Evolutionary conservation across 2,113 vertebrate genomes (phyloP).

Genomic region (Corythoichthys intestinalis): DNA sequence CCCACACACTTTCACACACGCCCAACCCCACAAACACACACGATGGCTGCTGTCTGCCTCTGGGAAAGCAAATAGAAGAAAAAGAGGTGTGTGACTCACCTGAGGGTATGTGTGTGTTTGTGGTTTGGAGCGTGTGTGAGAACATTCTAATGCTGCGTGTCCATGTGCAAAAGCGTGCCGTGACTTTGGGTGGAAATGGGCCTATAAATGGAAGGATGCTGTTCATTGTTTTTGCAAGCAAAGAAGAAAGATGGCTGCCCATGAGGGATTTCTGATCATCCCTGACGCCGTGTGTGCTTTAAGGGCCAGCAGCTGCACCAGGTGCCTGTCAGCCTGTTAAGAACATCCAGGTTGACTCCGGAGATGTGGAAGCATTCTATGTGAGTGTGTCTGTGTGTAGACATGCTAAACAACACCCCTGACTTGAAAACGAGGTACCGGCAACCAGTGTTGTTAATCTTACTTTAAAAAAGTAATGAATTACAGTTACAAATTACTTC

Average conservation of each 20-base stretch:
- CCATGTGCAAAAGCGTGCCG: constrained; percentile 16
- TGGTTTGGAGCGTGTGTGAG: constrained; percentile 34
- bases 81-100: constrained; percentile 39
- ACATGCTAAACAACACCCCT: constrained; percentile 35
- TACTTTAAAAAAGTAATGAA: too few species aligned
- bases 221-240: constrained; percentile 63
- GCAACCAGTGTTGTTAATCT: too few species aligned
- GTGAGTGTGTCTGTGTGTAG: constrained; percentile 47
- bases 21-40: constrained; percentile 18
- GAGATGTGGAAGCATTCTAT: constrained; percentile 40
- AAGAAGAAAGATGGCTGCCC: constrained; percentile 58
- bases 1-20: not conserved
- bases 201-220: constrained; percentile 60
- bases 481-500: too few species aligned
- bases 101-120: constrained; percentile 39
- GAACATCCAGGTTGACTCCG: constrained; percentile 26
- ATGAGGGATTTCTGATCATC: constrained; percentile 60
- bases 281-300: constrained; percentile 52
- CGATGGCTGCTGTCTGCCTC: constrained; percentile 18
- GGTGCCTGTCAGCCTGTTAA: constrained; percentile 42
- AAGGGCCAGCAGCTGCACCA: constrained; percentile 64
- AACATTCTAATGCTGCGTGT: constrained; percentile 31
- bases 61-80: constrained; percentile 28
- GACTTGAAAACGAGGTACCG: constrained; percentile 31
- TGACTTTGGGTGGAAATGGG: constrained; percentile 37